Evolutionary conservation across 2,888 invertebrate species (phyloP).

Genomic region (Synergus umbraculus): DNA sequence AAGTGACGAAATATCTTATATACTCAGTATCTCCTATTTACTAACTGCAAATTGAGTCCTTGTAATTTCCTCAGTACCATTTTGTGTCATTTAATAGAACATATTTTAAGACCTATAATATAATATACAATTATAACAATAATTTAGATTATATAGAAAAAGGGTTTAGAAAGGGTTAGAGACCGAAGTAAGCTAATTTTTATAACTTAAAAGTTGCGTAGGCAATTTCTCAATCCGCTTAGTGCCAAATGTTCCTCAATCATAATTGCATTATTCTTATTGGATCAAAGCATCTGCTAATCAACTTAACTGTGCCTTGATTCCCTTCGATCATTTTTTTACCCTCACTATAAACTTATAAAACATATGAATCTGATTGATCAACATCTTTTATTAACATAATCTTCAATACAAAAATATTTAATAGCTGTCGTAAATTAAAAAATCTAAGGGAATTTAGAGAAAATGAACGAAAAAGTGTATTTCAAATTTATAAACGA

Average conservation of each 20-base stretch:
- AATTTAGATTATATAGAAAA: no score
- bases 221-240: not conserved
- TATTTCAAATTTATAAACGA: not conserved
- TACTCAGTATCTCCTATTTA: not conserved
- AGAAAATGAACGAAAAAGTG: not conserved
- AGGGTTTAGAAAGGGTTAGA: not conserved
- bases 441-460: slow-evolving; percentile 30
- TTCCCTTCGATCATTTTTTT: not conserved
- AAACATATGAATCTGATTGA: not conserved
- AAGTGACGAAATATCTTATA: not conserved
- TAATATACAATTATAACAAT: no score
- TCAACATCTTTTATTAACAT: not conserved
- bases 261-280: slow-evolving; percentile 4
- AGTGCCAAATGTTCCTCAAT: not conserved
- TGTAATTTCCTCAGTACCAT: not conserved
- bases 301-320: not conserved
- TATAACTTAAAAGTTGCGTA: not conserved
- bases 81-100: not conserved
- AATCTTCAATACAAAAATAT: not conserved
- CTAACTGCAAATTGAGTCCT: not conserved
- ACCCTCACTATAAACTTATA: not conserved
- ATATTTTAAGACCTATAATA: not conserved
- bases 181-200: not conserved
- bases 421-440: slow-evolving; percentile 31
- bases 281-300: not conserved